Evolutionary conservation across 2,888 invertebrate species (phyloP), one percentile per base, ranked within the genome.

Genomic region (Pristionchus japonicus): DNA sequence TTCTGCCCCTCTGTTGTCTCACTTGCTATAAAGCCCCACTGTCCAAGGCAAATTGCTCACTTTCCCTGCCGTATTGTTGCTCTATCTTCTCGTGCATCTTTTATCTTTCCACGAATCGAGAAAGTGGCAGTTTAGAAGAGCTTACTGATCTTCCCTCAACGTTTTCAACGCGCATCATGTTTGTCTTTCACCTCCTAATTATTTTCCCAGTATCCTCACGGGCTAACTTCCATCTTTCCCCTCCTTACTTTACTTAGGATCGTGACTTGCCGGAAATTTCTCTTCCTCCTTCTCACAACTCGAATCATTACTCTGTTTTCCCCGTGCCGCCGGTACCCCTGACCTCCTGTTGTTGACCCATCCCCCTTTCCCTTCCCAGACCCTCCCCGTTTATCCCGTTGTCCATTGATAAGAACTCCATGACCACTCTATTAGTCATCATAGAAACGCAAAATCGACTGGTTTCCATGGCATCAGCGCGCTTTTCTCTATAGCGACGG

Each of bases 1-100:
- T 40, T 40, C 80, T 43, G 23, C 83, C 83, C 20, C 61, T 34
- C 61, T 84, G 40, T 84, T 84, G 31, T 52, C 77, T 47, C 77
- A 13, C n/a, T 1, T 31, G 31, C 11, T 82, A 47, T 74, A 74
- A 74, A 74, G 74, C 74, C 37, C 20, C 43, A 37, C 52, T 52
- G 20, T 70, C 70, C 20, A 2, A 11, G 70, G 31, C 20, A 3
- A 31, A 34, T 34, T 31, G 15, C 7, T 17, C 70, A 70, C 70
- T 70, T 70, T 70, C n/a, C 23, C 61, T 27, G n/a, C 23, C 20
- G 9, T 34, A 31, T 34, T 34, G 0, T 13, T 20, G 27, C 17
- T 34, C 13, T 67, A 34, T 67, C 67, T 70, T 34, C n/a, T 34
- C 70, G n/a, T 27, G n/a, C n/a, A n/a, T n/a, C n/a, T 70, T 11